Conservation (phyloP, 92 coral and sea anemone species). For the Siderastrea radians region DNA sequence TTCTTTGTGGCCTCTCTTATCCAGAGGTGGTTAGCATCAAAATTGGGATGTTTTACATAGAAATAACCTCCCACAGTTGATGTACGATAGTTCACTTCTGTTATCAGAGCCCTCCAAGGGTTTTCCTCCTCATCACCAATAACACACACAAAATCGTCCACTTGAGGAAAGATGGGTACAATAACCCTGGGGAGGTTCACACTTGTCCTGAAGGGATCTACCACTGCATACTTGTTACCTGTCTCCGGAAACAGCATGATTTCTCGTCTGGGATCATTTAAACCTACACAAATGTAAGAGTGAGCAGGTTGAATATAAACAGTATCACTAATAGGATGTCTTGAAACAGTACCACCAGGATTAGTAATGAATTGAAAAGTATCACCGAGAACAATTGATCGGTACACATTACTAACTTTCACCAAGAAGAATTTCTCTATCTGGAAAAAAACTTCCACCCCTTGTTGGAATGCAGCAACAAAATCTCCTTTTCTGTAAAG, state of each 20-base stretch:
- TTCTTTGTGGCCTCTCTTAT: constrained; percentile 53
- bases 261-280: neutral
- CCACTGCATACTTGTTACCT: constrained; percentile 35
- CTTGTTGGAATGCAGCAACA: constrained; percentile 35
- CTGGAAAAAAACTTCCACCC: constrained; percentile 32
- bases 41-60: constrained; percentile 52
- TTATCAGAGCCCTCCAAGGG: no score
- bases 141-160: constrained; percentile 20
- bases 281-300: neutral
- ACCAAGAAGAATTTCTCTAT: constrained; percentile 22
- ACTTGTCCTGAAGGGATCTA: neutral
- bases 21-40: constrained; percentile 39
- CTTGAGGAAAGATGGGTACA: constrained; percentile 22
- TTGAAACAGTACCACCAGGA: no score
- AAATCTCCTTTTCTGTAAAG: constrained; percentile 54
- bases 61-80: constrained; percentile 49
- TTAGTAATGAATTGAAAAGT: no score
- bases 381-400: no score
- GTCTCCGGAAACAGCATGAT: constrained; percentile 31
- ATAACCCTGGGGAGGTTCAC: constrained; percentile 29
- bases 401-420: no score
- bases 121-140: no score
- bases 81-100: constrained; percentile 27
- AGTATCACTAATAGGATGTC: no score
- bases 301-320: constrained; percentile 20